Conservation (phyloP, 2,888 invertebrate species). For the Agrilus mali region DNA sequence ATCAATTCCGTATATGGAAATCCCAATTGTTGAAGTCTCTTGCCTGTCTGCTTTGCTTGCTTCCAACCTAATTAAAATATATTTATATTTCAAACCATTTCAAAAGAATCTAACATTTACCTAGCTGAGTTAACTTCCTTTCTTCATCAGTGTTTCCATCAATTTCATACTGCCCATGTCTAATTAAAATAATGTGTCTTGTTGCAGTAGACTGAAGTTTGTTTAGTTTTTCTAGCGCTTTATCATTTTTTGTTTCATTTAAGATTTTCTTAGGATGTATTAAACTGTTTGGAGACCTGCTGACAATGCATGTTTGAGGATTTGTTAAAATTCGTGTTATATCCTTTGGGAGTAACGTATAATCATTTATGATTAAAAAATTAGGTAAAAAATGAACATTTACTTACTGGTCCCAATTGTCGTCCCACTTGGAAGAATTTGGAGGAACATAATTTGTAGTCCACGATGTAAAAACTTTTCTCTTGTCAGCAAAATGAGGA, state of each 20-base stretch:
- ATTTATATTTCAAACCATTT: background rate
- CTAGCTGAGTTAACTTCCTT: conserved; percentile 66
- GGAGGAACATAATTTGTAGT: conserved; percentile 53
- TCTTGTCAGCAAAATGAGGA: conserved; percentile 24
- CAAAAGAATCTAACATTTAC: conserved; percentile 33
- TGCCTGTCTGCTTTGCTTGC: conserved; percentile 80
- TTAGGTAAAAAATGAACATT: background rate
- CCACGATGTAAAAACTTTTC: conserved; percentile 49
- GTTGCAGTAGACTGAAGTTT: conserved; percentile 47
- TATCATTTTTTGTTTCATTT: conserved; percentile 49
- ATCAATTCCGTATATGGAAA: conserved; percentile 70
- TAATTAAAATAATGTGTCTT: conserved; percentile 77
- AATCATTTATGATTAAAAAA: background rate
- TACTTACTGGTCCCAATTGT: conserved; percentile 79
- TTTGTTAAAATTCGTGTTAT: background rate
- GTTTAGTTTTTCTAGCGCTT: conserved; percentile 52
- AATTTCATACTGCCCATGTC: conserved; percentile 90
- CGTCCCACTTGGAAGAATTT: conserved; percentile 60
- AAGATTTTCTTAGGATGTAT: conserved; percentile 44
- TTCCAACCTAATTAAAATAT: conserved; percentile 46
- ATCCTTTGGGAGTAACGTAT: background rate
- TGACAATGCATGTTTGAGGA: conserved; percentile 24
- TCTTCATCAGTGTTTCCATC: conserved; percentile 59
- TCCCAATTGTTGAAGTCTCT: conserved; percentile 61
- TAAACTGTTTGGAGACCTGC: conserved; percentile 61